A percentile compares a stretch with the other conserved stretches of the same genome.
phyloP scores from a whole-genome alignment of 2,888 invertebrate genomes.

The Trissolcus brochymenae region DNA sequence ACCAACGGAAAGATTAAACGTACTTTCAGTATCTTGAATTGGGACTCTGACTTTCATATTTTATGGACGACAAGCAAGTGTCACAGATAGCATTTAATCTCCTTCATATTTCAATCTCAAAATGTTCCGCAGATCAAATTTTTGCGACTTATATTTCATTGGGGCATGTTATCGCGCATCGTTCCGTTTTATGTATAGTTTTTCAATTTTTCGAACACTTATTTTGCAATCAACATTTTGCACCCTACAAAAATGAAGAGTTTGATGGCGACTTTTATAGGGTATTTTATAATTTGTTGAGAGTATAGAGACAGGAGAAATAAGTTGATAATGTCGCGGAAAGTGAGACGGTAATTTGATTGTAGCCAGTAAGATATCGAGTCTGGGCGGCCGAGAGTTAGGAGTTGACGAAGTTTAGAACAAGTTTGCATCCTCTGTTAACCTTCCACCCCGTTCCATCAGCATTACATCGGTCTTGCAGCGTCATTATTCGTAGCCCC shows the following conservation, averaged over 20 bases:
- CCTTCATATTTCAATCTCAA: no score
- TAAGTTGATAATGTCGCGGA: constrained; percentile 71
- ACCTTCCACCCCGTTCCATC: constrained; percentile 52
- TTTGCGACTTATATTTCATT: neutral
- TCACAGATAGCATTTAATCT: no score
- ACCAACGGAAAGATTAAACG: constrained; percentile 38
- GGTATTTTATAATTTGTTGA: constrained; percentile 25
- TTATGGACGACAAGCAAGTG: no score
- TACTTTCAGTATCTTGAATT: constrained; percentile 1
- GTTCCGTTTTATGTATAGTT: neutral
- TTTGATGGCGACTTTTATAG: neutral
- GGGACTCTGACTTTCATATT: no score
- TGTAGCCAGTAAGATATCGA: constrained; percentile 68
- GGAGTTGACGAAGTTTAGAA: constrained; percentile 71
- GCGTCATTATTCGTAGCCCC: constrained; percentile 37
- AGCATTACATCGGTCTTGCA: constrained; percentile 37
- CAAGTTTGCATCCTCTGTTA: constrained; percentile 59
- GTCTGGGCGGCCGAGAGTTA: constrained; percentile 49
- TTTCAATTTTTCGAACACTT: neutral
- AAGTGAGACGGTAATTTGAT: constrained; percentile 74
- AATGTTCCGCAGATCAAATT: neutral
- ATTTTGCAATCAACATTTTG: neutral
- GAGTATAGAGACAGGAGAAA: constrained; percentile 11
- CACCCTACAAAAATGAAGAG: neutral
- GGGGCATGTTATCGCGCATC: neutral